A percentile compares a stretch with the other conserved stretches of the same genome.
Evolutionary conservation across 2,888 invertebrate genomes (phyloP).

Genomic region (Diloba caeruleocephala): DNA sequence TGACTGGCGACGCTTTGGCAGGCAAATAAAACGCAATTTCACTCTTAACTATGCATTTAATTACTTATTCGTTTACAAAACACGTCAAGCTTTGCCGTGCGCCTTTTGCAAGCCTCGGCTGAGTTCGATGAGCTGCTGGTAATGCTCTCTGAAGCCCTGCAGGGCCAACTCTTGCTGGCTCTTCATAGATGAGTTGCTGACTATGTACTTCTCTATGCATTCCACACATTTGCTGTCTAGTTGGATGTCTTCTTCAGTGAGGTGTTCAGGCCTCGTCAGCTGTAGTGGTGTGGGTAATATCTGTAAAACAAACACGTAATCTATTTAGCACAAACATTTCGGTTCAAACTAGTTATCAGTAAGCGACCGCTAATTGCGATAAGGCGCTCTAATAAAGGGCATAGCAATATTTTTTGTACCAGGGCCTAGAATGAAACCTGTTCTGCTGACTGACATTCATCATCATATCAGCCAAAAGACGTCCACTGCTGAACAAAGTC

Average conservation of each 20-base stretch:
- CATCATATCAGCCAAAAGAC: too few relatives aligned
- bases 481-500: too few relatives aligned
- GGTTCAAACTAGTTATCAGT: too few relatives aligned
- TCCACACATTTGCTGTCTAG: constrained; percentile 88
- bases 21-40: constrained; percentile 30
- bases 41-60: constrained; percentile 69
- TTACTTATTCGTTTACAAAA: constrained; percentile 38
- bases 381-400: too few relatives aligned
- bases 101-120: constrained; percentile 91
- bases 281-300: constrained; percentile 80
- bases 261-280: constrained; percentile 78
- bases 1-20: too few relatives aligned
- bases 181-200: constrained; percentile 90
- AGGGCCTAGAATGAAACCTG: too few relatives aligned
- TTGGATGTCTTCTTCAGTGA: constrained; percentile 87
- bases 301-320: constrained; percentile 58
- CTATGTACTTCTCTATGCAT: constrained; percentile 90
- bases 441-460: too few relatives aligned
- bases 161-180: constrained; percentile 92
- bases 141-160: constrained; percentile 92
- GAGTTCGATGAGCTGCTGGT: constrained; percentile 88
- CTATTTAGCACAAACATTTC: not conserved
- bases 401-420: too few relatives aligned
- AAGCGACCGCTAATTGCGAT: too few relatives aligned
- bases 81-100: constrained; percentile 87